A percentile compares a stretch with the other conserved stretches of the same genome.
Conservation (phyloP, 2,888 invertebrate genomes). For the Notodonta dromedarius region DNA sequence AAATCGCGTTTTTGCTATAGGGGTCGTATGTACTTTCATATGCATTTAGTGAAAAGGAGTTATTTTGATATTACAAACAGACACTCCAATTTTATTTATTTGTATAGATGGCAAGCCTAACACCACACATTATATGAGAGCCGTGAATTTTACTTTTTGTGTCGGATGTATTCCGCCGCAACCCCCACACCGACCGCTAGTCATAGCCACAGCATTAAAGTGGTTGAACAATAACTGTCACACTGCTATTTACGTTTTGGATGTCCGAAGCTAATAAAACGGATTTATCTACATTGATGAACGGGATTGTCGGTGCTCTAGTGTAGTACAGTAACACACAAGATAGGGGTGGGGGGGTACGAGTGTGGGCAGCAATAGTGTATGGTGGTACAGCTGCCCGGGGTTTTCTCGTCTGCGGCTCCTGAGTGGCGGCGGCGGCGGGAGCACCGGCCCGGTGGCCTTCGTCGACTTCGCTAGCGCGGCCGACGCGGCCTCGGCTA, state of each 20-base stretch:
- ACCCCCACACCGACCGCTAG: constrained; percentile 23
- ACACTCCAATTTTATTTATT: too few species aligned
- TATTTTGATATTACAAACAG: too few species aligned
- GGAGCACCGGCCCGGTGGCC: constrained; percentile 93
- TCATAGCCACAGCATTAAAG: constrained; percentile 25
- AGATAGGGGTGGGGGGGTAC: constrained; percentile 49
- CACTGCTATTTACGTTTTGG: constrained; percentile 22
- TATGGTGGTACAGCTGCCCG: constrained; percentile 94
- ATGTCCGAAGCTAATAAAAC: constrained; percentile 20
- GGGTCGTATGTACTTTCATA: too few species aligned
- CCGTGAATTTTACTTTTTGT: constrained; percentile 38
- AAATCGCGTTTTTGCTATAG: too few species aligned
- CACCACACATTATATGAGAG: constrained; percentile 42
- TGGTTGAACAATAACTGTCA: constrained; percentile 22
- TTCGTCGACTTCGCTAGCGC: constrained; percentile 99
- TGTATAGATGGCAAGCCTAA: constrained; percentile 17
- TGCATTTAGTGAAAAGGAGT: too few species aligned
- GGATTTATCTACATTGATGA: constrained; percentile 18
- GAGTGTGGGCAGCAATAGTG: constrained; percentile 70
- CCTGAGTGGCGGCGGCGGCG: constrained; percentile 90
- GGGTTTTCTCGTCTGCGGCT: constrained; percentile 99
- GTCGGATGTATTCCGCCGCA: constrained; percentile 31
- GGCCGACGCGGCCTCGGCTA: constrained; percentile 95
- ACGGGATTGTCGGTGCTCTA: not conserved
- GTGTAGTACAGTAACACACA: constrained; percentile 28